Evolutionary conservation across 2,888 invertebrate species (phyloP).

Genomic region (Amphipoea lucens): DNA sequence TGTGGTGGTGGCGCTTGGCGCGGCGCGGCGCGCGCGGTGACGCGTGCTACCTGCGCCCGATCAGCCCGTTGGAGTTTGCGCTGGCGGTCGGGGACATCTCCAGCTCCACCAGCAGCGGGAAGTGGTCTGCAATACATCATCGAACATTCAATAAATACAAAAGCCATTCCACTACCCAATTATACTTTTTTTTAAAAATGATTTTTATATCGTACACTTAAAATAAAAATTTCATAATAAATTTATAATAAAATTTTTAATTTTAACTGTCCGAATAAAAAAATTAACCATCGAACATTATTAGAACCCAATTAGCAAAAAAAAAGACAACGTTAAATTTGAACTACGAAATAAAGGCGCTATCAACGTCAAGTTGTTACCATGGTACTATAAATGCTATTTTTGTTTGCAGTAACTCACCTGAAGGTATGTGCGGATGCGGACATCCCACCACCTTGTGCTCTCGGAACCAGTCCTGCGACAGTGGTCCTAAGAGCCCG

Average conservation of each 20-base stretch:
- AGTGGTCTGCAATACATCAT: constrained; percentile 93
- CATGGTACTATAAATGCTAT: not conserved
- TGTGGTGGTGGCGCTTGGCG: constrained; percentile 39
- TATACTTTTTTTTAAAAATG: too few relatives aligned
- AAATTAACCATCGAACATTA: not conserved
- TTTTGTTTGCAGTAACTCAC: constrained; percentile 76
- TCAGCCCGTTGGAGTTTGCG: constrained; percentile 94
- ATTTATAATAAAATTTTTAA: too few relatives aligned
- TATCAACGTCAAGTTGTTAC: not conserved
- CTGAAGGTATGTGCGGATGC: constrained; percentile 98
- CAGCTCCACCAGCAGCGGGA: constrained; percentile 96
- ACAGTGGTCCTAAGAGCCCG: constrained; percentile 98
- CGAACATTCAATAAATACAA: not conserved
- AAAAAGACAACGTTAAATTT: not conserved
- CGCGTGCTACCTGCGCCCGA: constrained; percentile 95
- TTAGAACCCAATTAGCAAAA: not conserved
- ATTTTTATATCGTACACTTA: too few relatives aligned
- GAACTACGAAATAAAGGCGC: not conserved
- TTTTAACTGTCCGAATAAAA: not conserved
- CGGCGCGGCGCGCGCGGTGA: constrained; percentile 65
- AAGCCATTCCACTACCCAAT: not conserved
- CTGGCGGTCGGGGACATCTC: constrained; percentile 95
- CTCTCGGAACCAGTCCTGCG: constrained; percentile 97
- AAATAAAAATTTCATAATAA: too few relatives aligned
- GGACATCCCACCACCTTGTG: constrained; percentile 99